These are phyloP conservation scores for Apoda limacodes DNA, from an alignment of 2,888 invertebrate genomes.

Conservation along the genomic window DNA sequence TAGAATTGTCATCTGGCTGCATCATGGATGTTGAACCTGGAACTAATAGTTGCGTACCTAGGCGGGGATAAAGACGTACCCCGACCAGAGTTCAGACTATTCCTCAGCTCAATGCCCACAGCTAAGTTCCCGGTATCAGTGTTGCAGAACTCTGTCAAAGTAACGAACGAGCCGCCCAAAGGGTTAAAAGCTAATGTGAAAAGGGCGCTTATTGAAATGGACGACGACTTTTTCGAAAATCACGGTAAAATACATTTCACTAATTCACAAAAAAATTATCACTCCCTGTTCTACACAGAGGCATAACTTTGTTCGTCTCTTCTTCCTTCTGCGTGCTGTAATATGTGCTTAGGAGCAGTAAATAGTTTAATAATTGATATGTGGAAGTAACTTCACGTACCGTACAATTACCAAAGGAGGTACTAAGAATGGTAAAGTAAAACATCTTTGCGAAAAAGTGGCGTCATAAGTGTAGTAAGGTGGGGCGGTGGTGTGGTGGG, in stretches of 20 bases:
- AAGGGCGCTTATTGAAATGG: slow-evolving; percentile 83
- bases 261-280: not conserved
- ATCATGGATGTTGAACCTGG: slow-evolving; percentile 91
- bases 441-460: too few relatives aligned
- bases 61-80: slow-evolving; percentile 67
- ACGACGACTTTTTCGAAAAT: slow-evolving; percentile 83
- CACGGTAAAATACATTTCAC: slow-evolving; percentile 77
- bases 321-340: too few relatives aligned
- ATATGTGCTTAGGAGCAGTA: too few relatives aligned
- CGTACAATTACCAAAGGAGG: too few relatives aligned
- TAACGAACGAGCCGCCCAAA: slow-evolving; percentile 95
- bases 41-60: slow-evolving; percentile 80
- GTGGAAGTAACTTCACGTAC: too few relatives aligned
- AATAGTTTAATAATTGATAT: too few relatives aligned
- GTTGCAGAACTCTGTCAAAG: slow-evolving; percentile 92
- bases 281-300: not conserved
- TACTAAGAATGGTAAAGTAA: too few relatives aligned
- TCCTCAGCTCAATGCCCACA: slow-evolving; percentile 91
- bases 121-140: slow-evolving; percentile 89
- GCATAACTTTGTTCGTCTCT: too few relatives aligned
- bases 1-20: slow-evolving; percentile 94
- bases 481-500: too few relatives aligned
- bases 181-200: slow-evolving; percentile 90
- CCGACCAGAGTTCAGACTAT: slow-evolving; percentile 81
- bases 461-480: too few relatives aligned